Percentiles rank a stretch among this genome's conserved stretches.
phyloP scores from a whole-genome alignment of 2,888 invertebrate species.

The Tricholauxania praeusta region DNA sequence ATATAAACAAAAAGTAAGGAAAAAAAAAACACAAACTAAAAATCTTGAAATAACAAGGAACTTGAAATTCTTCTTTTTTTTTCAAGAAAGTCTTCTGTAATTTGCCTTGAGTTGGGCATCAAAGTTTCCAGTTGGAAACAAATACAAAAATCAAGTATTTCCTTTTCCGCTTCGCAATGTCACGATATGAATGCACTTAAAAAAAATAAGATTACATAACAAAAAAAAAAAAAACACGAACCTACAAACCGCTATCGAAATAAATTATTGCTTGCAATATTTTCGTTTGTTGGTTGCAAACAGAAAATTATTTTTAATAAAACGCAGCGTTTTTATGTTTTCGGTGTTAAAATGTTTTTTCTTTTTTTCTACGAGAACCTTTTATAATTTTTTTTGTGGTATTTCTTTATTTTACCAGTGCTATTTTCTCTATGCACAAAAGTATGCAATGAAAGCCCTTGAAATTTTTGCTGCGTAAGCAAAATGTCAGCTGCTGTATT shows the following conservation, averaged over 20 bases:
- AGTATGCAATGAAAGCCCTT: slow-evolving; percentile 20
- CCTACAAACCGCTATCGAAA: not conserved
- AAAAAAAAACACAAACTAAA: too few species aligned
- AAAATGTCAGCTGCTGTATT: not conserved
- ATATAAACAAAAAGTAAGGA: too few species aligned
- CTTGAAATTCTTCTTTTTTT: too few species aligned
- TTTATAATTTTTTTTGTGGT: not conserved
- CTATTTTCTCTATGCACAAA: not conserved
- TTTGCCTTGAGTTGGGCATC: slow-evolving; percentile 39
- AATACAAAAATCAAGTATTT: slow-evolving; percentile 32
- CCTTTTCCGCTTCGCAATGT: slow-evolving; percentile 38
- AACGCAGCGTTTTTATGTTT: not conserved
- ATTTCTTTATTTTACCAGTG: not conserved
- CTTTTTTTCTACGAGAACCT: not conserved
- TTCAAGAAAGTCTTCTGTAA: slow-evolving; percentile 25
- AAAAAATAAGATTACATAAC: slow-evolving; percentile 15
- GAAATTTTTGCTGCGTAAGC: slow-evolving; percentile 13
- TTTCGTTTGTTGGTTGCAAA: not conserved
- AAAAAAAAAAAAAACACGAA: not conserved
- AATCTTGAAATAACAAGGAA: too few species aligned
- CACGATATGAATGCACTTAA: not conserved
- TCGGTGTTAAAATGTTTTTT: not conserved
- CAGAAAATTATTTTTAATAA: slow-evolving; percentile 17
- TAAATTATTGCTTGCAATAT: not conserved
- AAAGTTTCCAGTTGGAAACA: slow-evolving; percentile 19